Percentiles rank a stretch among this genome's conserved stretches.
Conservation (phyloP, 2,797 vertebrate species). For the Arrhamphus sclerolepis region DNA sequence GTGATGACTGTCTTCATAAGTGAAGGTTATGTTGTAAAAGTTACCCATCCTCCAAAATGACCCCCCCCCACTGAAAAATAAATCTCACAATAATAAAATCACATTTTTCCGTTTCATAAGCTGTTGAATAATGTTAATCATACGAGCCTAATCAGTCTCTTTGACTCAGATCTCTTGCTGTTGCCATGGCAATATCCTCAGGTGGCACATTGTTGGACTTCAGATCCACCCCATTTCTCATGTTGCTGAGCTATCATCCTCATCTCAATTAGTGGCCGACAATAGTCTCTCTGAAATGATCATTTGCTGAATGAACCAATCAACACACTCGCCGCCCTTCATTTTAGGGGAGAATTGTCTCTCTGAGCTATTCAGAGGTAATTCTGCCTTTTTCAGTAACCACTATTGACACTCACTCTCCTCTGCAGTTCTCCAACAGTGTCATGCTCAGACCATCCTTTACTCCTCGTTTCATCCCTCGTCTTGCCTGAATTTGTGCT, state of each 20-base stretch:
- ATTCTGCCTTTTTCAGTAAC: slow-evolving; percentile 34
- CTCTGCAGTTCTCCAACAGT: background rate
- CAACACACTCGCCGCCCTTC: slow-evolving; percentile 23
- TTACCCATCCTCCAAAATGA: background rate
- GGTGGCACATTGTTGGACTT: slow-evolving; percentile 27
- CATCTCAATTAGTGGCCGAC: slow-evolving; percentile 64
- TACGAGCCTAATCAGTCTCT: slow-evolving; percentile 23
- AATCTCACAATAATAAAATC: slow-evolving; percentile 1
- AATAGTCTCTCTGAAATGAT: slow-evolving; percentile 50
- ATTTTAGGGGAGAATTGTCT: slow-evolving; percentile 13
- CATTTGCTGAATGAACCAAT: slow-evolving; percentile 29
- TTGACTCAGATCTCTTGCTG: slow-evolving; percentile 36
- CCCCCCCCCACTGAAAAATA: slow-evolving; percentile 1
- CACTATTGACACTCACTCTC: background rate
- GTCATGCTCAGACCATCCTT: slow-evolving; percentile 1
- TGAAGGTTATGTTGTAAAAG: background rate
- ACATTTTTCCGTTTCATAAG: slow-evolving; percentile 17
- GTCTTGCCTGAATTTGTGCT: slow-evolving; percentile 8
- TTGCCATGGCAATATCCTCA: slow-evolving; percentile 54
- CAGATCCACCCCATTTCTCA: slow-evolving; percentile 44
- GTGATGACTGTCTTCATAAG: background rate
- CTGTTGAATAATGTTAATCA: slow-evolving; percentile 30
- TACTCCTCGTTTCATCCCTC: slow-evolving; percentile 15
- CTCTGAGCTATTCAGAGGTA: slow-evolving; percentile 24
- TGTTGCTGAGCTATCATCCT: slow-evolving; percentile 25